Conservation (phyloP, 2,888 invertebrate genomes). For the Tethea ocularis region DNA sequence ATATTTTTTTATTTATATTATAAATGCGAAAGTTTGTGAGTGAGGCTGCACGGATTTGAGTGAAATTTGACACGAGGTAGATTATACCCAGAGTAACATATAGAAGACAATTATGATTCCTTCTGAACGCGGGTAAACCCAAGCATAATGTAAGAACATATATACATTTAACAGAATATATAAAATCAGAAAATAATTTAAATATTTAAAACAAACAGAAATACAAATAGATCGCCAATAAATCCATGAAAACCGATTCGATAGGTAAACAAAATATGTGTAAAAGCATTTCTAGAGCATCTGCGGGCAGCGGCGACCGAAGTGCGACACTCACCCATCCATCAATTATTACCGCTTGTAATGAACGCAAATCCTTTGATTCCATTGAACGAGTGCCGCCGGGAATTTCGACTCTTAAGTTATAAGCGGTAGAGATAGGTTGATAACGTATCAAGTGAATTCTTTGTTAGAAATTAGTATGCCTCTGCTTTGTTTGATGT, state of each 20-base stretch:
- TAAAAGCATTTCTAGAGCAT: not conserved
- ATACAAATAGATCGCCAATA: not conserved
- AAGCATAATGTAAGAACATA: no score
- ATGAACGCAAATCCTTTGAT: conserved; percentile 83
- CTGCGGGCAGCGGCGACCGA: conserved; percentile 34
- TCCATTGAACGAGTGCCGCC: conserved; percentile 77
- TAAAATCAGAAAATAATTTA: not conserved
- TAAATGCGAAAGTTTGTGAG: no score
- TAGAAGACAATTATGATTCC: no score
- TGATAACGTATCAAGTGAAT: no score
- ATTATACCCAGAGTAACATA: no score
- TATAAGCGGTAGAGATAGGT: conserved; percentile 27
- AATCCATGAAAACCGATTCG: not conserved
- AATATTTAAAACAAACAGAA: not conserved
- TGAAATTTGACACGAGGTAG: no score
- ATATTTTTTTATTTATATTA: no score
- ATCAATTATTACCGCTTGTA: conserved; percentile 78
- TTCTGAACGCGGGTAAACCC: no score
- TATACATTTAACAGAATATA: no score
- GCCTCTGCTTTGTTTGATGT: no score
- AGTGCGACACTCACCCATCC: conserved; percentile 31
- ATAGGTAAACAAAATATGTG: conserved; percentile 12
- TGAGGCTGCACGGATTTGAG: no score
- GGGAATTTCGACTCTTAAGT: conserved; percentile 47
- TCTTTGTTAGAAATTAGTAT: no score